Base-by-base conservation (phyloP, 2,797 vertebrate genomes). In the Australoheros facetus region DNA sequence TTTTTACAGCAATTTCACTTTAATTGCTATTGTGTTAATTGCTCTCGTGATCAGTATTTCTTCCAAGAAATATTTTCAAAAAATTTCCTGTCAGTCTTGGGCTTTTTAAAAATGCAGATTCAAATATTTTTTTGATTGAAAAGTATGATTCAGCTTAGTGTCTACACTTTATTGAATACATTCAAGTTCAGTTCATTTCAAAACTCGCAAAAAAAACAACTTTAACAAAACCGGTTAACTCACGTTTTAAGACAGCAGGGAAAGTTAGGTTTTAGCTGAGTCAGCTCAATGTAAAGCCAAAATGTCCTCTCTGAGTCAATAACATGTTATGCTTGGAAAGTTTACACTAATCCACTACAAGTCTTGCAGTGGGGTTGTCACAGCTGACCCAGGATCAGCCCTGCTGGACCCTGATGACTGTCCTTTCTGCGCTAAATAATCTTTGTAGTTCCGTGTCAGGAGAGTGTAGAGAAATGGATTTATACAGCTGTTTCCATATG, bases 381-480 rank as follows among this genome's bases (percentile, higher is more conserved):
- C 83, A 1, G 86, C 92, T 1, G 94, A 94, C 4, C 74, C 92
- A 0, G 70, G 89, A n/a, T 96, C 94, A 1, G 55, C 88, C 56
- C 94, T 88, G 86, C 93, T 96, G 1, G 90, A 93, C 28, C 83
- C 89, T 1, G 73, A 87, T 0, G 87, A 88, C 75, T 94, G 95
- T 82, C 92, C 78, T 55, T 94, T 95, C 91, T 95, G 95, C 2
- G 93, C 93, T 23, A 93, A 69, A 73, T 84, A 91, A 57, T 89
- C 93, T 26, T 87, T 92, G 66, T 94, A 96, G 88, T 96, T 96
- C 30, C 94, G 74, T 0, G 96, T 92, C 0, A 98, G 93, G 5
- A 97, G 91, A 0, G 96, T 97, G 90, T 96, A 97, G 19, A 98
- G 95, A 56, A 97, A 95, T 0, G 97, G 97, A 21, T 97, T 98